Conservation (phyloP, 2,888 invertebrate genomes). For the Eristalis intricaria region DNA sequence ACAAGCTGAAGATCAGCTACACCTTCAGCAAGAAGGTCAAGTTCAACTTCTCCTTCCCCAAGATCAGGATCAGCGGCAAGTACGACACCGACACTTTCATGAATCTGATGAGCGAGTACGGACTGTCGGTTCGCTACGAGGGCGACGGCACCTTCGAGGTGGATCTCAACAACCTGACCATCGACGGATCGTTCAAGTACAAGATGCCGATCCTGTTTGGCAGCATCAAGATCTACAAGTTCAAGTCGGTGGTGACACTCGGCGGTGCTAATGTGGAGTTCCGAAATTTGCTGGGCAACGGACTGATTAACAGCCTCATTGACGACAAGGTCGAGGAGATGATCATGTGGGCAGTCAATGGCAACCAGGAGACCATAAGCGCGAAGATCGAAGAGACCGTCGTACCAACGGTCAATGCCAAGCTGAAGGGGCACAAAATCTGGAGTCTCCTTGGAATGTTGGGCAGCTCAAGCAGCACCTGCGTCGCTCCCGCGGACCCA, state of each 20-base stretch:
- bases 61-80: constrained; percentile 74
- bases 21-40: constrained; percentile 76
- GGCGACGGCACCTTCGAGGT: constrained; percentile 76
- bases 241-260: constrained; percentile 74
- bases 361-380: constrained; percentile 76
- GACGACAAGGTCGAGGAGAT: constrained; percentile 76
- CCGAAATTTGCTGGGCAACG: constrained; percentile 77
- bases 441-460: constrained; percentile 75
- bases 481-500: constrained; percentile 76
- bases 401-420: constrained; percentile 75
- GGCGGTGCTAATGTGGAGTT: constrained; percentile 75
- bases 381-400: constrained; percentile 73
- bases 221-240: constrained; percentile 78
- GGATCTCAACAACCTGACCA: constrained; percentile 75
- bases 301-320: constrained; percentile 74
- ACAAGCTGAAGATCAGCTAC: constrained; percentile 77
- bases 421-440: constrained; percentile 77
- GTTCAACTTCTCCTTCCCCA: constrained; percentile 75
- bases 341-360: constrained; percentile 75
- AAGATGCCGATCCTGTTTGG: constrained; percentile 78
- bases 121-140: constrained; percentile 75
- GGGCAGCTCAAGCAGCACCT: constrained; percentile 61
- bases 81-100: constrained; percentile 75
- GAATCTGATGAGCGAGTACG: constrained; percentile 74
- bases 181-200: constrained; percentile 78